Base-by-base conservation (phyloP, 2,797 vertebrate genomes). In the Anas acuta region DNA sequence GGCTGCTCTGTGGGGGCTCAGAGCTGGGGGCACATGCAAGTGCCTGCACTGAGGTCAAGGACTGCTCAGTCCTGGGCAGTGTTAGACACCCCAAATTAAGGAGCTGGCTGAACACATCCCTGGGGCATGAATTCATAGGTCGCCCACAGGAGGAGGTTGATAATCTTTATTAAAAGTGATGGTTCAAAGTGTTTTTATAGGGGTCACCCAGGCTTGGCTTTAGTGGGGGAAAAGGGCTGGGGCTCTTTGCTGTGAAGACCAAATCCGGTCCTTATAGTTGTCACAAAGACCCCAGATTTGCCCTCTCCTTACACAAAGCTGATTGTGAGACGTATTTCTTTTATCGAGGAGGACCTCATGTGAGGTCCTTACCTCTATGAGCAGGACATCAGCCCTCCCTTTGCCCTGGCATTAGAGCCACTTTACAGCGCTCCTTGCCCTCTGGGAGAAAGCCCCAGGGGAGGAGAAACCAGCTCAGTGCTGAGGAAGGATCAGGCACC, bases 261-360 rank as follows among this genome's bases (percentile, higher is more conserved):
- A 58, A 78, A 33, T 11, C 35, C 43, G 17, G 33, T 11, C 20
- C n/a, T 67, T 26, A 2, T 22, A 45, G n/a, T 7, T 32, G 23
- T 73, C 62, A 72, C 56, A 49, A 12, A 25, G 25, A 41, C 54
- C 60, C 53, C 53, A n/a, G 57, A 3, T 79, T 64, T 64, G 56
- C 45, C 9, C 0, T 30, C 19, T 65, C 45, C 39, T 49, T 56
- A 23, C 18, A 2, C 0, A 0, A 8, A 1, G 3, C 7, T 3
- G n/a, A 7, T 22, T 3, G 13, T 7, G 58, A 65, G n/a, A 9
- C 5, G 6, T n/a, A 70, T 51, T 74, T 25, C n/a, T 43, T 37
- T 51, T 6, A 35, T 28, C 11, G 11, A 67, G 51, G 30, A 61
- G 62, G 5, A 43, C 28, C 57, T 61, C 43, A 25, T 0, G 1